Percentiles rank a stretch among this genome's conserved stretches.
phyloP scores from a whole-genome alignment of 2,797 vertebrate species.

The Gobionotothen gibberifrons region DNA sequence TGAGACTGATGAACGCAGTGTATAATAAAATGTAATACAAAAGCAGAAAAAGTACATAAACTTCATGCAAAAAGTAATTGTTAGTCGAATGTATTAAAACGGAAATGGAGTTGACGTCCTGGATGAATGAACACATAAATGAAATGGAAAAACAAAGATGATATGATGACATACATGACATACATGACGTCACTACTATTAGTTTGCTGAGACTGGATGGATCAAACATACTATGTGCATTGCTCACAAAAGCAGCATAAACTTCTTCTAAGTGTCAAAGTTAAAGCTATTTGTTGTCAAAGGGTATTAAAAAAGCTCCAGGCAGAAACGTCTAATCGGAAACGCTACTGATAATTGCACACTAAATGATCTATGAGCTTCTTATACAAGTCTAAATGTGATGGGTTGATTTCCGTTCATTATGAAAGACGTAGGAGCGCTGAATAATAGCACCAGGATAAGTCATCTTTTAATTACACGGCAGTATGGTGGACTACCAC shows the following conservation, averaged over 20 bases:
- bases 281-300: slow-evolving; percentile 50
- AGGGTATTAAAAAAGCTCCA: slow-evolving; percentile 54
- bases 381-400: slow-evolving; percentile 42
- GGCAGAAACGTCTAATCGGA: slow-evolving; percentile 49
- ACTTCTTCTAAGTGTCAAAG: slow-evolving; percentile 27
- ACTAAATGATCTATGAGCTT: slow-evolving; percentile 61
- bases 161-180: slow-evolving; percentile 41
- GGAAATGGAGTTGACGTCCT: slow-evolving; percentile 67
- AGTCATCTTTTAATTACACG: slow-evolving; percentile 32
- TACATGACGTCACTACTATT: slow-evolving; percentile 33
- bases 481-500: slow-evolving; percentile 2
- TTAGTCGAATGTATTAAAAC: slow-evolving; percentile 70
- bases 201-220: slow-evolving; percentile 66
- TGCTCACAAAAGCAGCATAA: slow-evolving; percentile 5
- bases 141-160: slow-evolving; percentile 44
- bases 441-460: slow-evolving; percentile 26
- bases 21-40: slow-evolving; percentile 19
- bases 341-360: slow-evolving; percentile 55
- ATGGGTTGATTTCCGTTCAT: slow-evolving; percentile 46
- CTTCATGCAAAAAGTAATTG: slow-evolving; percentile 72
- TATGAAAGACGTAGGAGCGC: slow-evolving; percentile 47
- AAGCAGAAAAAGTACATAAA: slow-evolving; percentile 50
- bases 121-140: slow-evolving; percentile 49
- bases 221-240: slow-evolving; percentile 55
- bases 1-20: slow-evolving; percentile 32